Evolutionary conservation across 2,888 invertebrate species (phyloP).

Genomic region (Atrina japonica): DNA sequence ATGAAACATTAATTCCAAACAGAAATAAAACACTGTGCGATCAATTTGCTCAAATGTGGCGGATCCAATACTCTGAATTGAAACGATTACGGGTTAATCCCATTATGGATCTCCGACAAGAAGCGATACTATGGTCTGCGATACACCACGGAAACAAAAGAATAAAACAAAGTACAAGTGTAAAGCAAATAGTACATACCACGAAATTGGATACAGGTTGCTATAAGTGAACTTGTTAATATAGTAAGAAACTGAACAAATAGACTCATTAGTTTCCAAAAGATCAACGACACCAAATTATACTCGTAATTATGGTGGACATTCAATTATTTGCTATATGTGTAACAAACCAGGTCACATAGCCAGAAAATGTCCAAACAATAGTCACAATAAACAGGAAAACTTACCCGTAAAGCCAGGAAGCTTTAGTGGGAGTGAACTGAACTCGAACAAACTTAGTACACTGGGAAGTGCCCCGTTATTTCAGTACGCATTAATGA

Average conservation of each 20-base stretch:
- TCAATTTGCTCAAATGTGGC: constrained; percentile 21
- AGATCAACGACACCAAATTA: no score
- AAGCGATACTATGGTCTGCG: constrained; percentile 26
- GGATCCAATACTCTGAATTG: background rate
- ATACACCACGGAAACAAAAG: background rate
- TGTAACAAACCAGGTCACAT: constrained; percentile 12
- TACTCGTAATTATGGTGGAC: no score
- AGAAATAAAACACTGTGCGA: constrained; percentile 8
- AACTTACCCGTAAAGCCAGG: constrained; percentile 1
- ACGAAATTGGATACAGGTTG: no score
- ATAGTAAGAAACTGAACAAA: no score
- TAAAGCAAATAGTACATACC: background rate
- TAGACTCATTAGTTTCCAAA: no score
- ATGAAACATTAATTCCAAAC: constrained; percentile 1
- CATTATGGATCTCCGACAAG: constrained; percentile 19
- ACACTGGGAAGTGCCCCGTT: constrained; percentile 3
- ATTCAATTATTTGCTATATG: no score
- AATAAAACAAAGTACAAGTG: constrained; percentile 16
- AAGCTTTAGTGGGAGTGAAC: background rate
- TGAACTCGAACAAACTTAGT: background rate
- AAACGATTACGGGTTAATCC: constrained; percentile 16
- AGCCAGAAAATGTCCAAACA: constrained; percentile 9
- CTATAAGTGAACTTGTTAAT: background rate
- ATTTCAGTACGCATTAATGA: constrained; percentile 8
- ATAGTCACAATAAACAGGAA: no score